Conservation (phyloP, 2,113 vertebrate genomes). For the Lonchura striata region DNA sequence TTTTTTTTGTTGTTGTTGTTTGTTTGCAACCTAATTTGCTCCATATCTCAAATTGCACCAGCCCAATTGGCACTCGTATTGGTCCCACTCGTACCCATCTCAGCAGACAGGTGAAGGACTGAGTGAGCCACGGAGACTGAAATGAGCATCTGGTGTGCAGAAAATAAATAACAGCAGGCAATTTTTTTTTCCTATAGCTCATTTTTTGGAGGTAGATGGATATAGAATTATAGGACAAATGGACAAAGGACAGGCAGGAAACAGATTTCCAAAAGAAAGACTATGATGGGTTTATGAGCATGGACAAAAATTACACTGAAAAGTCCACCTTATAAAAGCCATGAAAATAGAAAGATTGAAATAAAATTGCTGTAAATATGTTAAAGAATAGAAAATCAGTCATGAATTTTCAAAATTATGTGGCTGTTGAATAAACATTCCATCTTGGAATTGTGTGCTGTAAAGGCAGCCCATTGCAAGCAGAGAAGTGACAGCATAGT, state of each 20-base stretch:
- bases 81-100: not conserved
- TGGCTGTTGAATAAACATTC: not conserved
- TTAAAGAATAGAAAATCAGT: not conserved
- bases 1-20: not conserved
- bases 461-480: not conserved
- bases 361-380: not conserved
- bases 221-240: not conserved
- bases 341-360: not conserved
- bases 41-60: not conserved
- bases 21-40: not conserved
- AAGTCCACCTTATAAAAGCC: not conserved
- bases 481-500: not conserved
- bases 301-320: not conserved
- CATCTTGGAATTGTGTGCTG: not conserved
- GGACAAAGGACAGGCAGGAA: not conserved
- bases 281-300: not conserved
- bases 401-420: not conserved
- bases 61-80: not conserved
- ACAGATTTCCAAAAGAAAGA: not conserved
- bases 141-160: not conserved
- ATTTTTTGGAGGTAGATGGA: not conserved
- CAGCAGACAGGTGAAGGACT: not conserved
- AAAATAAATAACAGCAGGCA: not conserved
- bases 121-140: constrained; percentile 10
- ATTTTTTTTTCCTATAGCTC: not conserved